Evolutionary conservation across 2,113 vertebrate genomes (phyloP), one percentile per base, ranked within the genome.

Genomic region (Athene noctua): DNA sequence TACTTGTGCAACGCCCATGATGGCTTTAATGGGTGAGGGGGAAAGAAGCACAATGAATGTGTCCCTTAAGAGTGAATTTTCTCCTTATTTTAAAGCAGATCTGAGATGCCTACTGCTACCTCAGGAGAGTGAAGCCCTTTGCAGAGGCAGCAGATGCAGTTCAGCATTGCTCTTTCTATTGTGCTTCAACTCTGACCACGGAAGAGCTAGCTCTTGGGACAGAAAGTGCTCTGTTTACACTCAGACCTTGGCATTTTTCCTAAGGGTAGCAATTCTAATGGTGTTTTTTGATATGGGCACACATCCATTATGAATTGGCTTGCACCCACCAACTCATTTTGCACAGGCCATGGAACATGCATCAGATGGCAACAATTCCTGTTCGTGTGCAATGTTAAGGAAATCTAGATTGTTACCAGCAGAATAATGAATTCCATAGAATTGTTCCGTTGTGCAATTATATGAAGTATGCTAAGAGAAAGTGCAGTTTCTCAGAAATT

Each of bases 241-340:
- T 90, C 84, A 95, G 85, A 47, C 32, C 74, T 90, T 97, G 94
- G 96, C 91, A 57, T 74, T 85, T 80, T 90, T 96, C 91, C 97
- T 91, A 38, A 87, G 78, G 92, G 51, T 94, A 85, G 89, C 90
- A 95, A 94, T 95, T 94, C 94, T 87, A 96, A 88, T 57, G 47
- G 74, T 93, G 84, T 15, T 94, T 94, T 90, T 94, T 95, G 87
- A 77, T 92, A 86, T 15, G 94, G 97, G 97, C 94, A 96, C 70
- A 67, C 61, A 73, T 94, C 91, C 94, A 93, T 91, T 90, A 86
- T 85, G 80, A 96, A 42, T 93, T 97, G 97, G 95, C 95, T 95
- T 86, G 42, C 71, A 90, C 96, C 74, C 96, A 97, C 89, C 75
- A 63, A 90, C 85, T 96, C 74, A 65, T 97, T 97, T 96, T 92